Evolutionary conservation across 2,888 invertebrate species (phyloP), one percentile per base, ranked within the genome.

Genomic region (Monochamus alternatus): DNA sequence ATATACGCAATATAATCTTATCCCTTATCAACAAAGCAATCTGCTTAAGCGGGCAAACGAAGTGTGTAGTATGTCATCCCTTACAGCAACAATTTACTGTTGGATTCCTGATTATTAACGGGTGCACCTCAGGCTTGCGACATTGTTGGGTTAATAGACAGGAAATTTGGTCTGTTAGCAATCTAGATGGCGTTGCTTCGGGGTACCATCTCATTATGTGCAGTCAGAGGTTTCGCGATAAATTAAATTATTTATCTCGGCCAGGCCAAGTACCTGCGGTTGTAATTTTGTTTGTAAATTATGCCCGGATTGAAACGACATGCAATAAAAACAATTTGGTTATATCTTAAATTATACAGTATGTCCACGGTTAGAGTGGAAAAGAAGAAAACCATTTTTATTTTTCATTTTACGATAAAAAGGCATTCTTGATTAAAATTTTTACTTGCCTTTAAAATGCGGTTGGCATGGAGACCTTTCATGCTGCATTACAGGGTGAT

Each of bases 141-240:
- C 74, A 82, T 80, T 82, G 82, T 81, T 78, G 75, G 78, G 78
- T 82, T 84, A 84, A 84, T 84, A 81, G 81, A 82, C 83, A 83
- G 83, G 83, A 83, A 84, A 84, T 84, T 84, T 80, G 80, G 79
- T 79, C 74, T 75, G 81, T 81, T 80, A 78, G 72, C 38, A 64
- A 75, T 66, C 67, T 73, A 51, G 63, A 63, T 59, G 59, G 67
- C 67, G 30, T n/a, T 47, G 68, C 68, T 59, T 38, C 31, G 32
- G 38, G 72, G n/a, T 59, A 47, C 14, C n/a, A 64, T 75, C 47
- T 32, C 60, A 47, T 69, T 60, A 30, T 60, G 43, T 12, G 47
- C 31, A 62, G 38, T 10, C 31, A 38, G 43, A 47, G 22, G 30
- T 51, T 44, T 47, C 44, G 62, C 60, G 38, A 32, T 66, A 66